Evolutionary conservation across 2,797 vertebrate genomes (phyloP), one percentile per base, ranked within the genome.

Genomic region (Garrulus glandarius): DNA sequence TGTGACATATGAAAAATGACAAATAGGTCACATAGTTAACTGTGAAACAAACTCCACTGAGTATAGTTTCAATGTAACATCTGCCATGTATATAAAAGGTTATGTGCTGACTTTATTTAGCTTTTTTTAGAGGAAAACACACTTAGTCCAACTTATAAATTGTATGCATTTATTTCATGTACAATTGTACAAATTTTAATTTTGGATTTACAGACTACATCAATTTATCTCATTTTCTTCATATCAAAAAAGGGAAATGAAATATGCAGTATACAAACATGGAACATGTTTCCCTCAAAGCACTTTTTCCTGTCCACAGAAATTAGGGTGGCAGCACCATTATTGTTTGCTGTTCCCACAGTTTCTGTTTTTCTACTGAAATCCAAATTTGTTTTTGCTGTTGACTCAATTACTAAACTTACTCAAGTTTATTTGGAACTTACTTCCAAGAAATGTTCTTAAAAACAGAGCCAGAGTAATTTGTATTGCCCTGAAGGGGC

Each of bases 371-470:
- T 72, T 82, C 67, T 71, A 49, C 8, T 79, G 26, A 94, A 96
- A 95, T 84, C 36, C 46, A 87, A 77, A 94, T 76, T 77, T 96
- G 26, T 36, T 88, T 96, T 89, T 83, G 29, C 69, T 91, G 20
- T 88, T 75, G 78, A 96, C 49, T 79, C 64, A 79, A 80, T 82
- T 29, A 82, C 63, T 86, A 72, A 36, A 36, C 36, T 36, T 36
- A 36, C 36, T 36, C 36, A 85, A 92, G 67, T 55, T 92, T 79
- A 24, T 79, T 85, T 22, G 77, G 47, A 95, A 87, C 27, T 89
- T 93, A 81, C 34, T 92, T 84, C 24, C 37, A 85, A 79, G 14
- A 82, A 65, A 15, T 20, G 3, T 49, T 87, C 39, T 86, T 93
- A 86, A 92, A 80, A 94, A 26, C 37, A 78, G 27, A 44, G 16